Conservation (phyloP, 1,140 invertebrate species). For the Trachymyrmex cornetzi region DNA sequence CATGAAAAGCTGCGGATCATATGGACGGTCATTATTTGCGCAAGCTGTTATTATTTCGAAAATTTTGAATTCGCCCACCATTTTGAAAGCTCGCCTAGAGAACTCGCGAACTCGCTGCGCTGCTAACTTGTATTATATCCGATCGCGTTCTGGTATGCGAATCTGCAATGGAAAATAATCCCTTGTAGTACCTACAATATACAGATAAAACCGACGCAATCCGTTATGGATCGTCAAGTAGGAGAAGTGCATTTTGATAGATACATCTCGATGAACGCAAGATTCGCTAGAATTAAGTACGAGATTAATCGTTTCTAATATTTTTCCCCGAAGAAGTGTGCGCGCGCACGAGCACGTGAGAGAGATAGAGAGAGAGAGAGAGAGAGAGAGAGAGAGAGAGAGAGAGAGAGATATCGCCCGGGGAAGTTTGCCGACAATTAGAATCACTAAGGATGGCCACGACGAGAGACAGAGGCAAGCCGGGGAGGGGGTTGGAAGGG, state of each 20-base stretch:
- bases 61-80: conserved; percentile 47
- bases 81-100: conserved; percentile 44
- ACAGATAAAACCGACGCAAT: conserved; percentile 3
- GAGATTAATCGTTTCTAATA: conserved; percentile 20
- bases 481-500: conserved; percentile 37
- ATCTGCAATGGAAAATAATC: conserved; percentile 40
- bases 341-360: too few relatives aligned
- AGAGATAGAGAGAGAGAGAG: background rate
- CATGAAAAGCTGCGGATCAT: conserved; percentile 58
- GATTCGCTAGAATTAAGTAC: background rate
- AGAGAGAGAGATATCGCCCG: conserved; percentile 20
- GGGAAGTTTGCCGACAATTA: conserved; percentile 83
- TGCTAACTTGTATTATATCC: conserved; percentile 51
- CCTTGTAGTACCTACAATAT: too few relatives aligned
- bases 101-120: conserved; percentile 29
- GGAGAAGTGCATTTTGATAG: background rate
- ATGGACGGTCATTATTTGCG: conserved; percentile 51
- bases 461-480: conserved; percentile 70
- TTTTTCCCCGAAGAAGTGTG: background rate
- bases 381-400: conserved; percentile 35
- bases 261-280: background rate
- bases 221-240: background rate
- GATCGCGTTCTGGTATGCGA: conserved; percentile 11
- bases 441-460: conserved; percentile 84
- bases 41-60: conserved; percentile 55